A percentile compares a stretch with the other conserved stretches of the same genome.
Evolutionary conservation across 2,888 invertebrate species (phyloP).

Genomic region (Pegoplata infirma): DNA sequence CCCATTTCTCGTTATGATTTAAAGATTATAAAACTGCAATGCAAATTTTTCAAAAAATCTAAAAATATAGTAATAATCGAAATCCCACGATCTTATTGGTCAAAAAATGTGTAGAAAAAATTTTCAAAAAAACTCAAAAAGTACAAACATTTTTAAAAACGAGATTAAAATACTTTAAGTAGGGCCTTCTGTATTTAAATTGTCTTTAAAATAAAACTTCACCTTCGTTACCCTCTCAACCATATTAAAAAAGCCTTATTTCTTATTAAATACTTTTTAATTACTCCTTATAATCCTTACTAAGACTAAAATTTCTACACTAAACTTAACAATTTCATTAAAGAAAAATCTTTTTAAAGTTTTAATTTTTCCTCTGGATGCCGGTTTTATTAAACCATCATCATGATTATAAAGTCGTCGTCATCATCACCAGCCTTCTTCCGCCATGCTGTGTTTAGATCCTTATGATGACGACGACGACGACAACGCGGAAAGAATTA

Average conservation of each 20-base stretch:
- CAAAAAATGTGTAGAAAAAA: too few relatives aligned
- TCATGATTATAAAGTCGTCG: background rate
- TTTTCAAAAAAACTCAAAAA: too few relatives aligned
- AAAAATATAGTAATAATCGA: too few relatives aligned
- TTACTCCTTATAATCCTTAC: background rate
- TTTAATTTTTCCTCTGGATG: background rate
- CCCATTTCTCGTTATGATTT: too few relatives aligned
- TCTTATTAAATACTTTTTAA: background rate
- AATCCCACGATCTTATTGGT: too few relatives aligned
- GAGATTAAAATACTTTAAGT: too few relatives aligned
- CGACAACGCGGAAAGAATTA: background rate
- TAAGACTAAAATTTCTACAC: background rate
- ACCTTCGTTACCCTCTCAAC: background rate
- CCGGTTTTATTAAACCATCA: background rate
- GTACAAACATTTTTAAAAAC: too few relatives aligned
- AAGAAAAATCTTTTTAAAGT: conserved; percentile 15
- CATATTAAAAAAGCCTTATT: background rate
- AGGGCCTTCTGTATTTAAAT: too few relatives aligned
- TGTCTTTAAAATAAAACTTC: background rate
- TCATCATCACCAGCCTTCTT: conserved; percentile 3
- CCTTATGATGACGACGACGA: background rate
- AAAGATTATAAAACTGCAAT: too few relatives aligned
- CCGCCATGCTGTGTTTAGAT: background rate
- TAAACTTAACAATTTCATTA: conserved; percentile 1
- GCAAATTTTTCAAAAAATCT: too few relatives aligned